Evolutionary conservation across 2,113 vertebrate species (phyloP).

Genomic region (Myotis brandtii): DNA sequence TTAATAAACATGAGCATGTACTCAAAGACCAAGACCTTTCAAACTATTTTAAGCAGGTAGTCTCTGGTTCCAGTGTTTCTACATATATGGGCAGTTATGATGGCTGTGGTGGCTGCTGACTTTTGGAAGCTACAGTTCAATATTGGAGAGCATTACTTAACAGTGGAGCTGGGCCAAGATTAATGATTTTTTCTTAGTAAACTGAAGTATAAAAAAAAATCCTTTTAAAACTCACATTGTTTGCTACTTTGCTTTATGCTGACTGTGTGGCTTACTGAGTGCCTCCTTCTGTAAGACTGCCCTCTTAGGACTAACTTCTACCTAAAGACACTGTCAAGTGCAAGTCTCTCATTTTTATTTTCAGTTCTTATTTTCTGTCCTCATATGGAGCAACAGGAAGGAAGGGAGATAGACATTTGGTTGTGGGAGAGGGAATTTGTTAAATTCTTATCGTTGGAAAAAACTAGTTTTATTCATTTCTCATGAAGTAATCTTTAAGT

Average conservation of each 20-base stretch:
- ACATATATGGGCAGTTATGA: conserved; percentile 1
- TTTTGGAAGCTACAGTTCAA: conserved; percentile 42
- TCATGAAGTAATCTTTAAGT: conserved; percentile 46
- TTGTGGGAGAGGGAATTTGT: conserved; percentile 28
- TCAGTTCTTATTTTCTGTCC: conserved; percentile 27
- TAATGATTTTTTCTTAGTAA: conserved; percentile 40
- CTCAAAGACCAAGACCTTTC: conserved; percentile 52
- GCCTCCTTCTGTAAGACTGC: conserved; percentile 30
- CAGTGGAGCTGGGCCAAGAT: conserved; percentile 5
- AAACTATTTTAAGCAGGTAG: conserved; percentile 31
- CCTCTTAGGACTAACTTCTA: conserved; percentile 4
- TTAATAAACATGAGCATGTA: conserved; percentile 54
- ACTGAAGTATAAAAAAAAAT: conserved; percentile 31
- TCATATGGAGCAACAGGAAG: not conserved
- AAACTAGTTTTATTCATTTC: conserved; percentile 25
- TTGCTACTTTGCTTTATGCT: conserved; percentile 41
- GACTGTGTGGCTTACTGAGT: not conserved
- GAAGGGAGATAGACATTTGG: not conserved
- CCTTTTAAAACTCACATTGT: not conserved
- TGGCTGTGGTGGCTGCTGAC: not conserved
- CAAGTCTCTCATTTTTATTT: conserved; percentile 31
- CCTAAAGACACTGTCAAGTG: not conserved
- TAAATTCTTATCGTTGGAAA: conserved; percentile 41
- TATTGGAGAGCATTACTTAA: conserved; percentile 28
- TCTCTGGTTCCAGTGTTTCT: conserved; percentile 31